phyloP scores from a whole-genome alignment of 2,888 invertebrate genomes.

The Adelphocoris suturalis region DNA sequence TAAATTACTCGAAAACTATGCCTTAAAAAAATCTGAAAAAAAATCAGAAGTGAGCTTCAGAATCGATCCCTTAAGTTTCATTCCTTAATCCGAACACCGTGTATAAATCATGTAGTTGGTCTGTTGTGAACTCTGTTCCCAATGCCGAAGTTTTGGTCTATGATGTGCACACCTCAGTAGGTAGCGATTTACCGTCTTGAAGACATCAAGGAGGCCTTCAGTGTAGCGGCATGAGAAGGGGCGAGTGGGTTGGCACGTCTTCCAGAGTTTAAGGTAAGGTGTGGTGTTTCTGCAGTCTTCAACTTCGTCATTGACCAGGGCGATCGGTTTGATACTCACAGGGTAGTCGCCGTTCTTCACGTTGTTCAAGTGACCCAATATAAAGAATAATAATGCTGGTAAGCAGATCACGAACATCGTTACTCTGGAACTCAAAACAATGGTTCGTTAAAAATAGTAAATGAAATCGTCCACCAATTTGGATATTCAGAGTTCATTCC shows the following conservation, averaged over 20 bases:
- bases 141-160: too few relatives aligned
- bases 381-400: slow-evolving; percentile 73
- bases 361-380: slow-evolving; percentile 71
- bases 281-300: slow-evolving; percentile 62
- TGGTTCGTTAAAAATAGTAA: too few relatives aligned
- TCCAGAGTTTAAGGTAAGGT: slow-evolving; percentile 24
- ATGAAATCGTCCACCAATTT: too few relatives aligned
- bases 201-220: slow-evolving; percentile 53
- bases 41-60: too few relatives aligned
- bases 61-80: too few relatives aligned
- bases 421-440: slow-evolving; percentile 64
- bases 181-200: slow-evolving; percentile 55
- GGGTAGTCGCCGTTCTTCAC: slow-evolving; percentile 72
- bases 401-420: slow-evolving; percentile 74
- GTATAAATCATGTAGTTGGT: too few relatives aligned
- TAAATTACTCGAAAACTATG: too few relatives aligned
- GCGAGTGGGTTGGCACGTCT: slow-evolving; percentile 62
- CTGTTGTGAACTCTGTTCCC: too few relatives aligned
- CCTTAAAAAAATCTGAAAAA: too few relatives aligned
- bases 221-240: slow-evolving; percentile 73
- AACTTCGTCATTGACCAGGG: slow-evolving; percentile 70
- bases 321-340: slow-evolving; percentile 58
- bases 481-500: too few relatives aligned
- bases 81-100: too few relatives aligned
- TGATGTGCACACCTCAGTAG: too few relatives aligned